Evolutionary conservation across 2,888 invertebrate genomes (phyloP).

Genomic region (Callyntrura guangdongensis): DNA sequence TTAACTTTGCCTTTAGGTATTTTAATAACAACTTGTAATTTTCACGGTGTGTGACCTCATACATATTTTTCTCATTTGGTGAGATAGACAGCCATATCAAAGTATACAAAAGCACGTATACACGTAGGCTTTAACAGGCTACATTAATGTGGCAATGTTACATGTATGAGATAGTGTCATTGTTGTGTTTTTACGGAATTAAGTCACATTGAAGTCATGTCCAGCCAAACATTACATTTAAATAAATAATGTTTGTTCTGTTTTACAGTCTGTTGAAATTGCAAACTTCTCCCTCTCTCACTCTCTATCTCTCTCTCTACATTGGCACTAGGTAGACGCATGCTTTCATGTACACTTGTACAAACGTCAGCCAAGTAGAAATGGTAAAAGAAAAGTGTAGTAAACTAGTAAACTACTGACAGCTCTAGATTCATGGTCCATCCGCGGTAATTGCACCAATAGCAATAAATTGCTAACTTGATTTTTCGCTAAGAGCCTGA

Average conservation of each 20-base stretch:
- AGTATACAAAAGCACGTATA: not conserved
- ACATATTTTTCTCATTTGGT: conserved; percentile 47
- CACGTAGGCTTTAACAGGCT: not conserved
- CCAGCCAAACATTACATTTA: conserved; percentile 44
- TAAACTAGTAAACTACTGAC: too few relatives aligned
- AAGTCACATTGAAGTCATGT: conserved; percentile 69
- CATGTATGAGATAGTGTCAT: not conserved
- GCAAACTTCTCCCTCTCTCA: too few relatives aligned
- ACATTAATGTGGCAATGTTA: not conserved
- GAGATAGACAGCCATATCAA: not conserved
- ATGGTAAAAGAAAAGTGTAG: not conserved
- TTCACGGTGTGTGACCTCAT: conserved; percentile 77
- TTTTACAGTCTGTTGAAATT: too few relatives aligned
- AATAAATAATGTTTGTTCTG: conserved; percentile 32
- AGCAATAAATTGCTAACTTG: conserved; percentile 62
- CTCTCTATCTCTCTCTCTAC: too few relatives aligned
- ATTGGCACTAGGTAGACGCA: too few relatives aligned
- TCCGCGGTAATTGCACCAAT: conserved; percentile 42
- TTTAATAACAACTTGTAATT: conserved; percentile 74
- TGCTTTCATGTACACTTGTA: too few relatives aligned
- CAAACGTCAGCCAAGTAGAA: too few relatives aligned
- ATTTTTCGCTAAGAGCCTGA: conserved; percentile 65
- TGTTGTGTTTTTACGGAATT: conserved; percentile 39
- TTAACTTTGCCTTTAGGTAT: conserved; percentile 57
- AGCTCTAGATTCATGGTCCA: conserved; percentile 18